These are phyloP conservation scores for Dryoscopus gambensis DNA, from an alignment of 2,113 vertebrate species.

Conservation along the genomic window DNA sequence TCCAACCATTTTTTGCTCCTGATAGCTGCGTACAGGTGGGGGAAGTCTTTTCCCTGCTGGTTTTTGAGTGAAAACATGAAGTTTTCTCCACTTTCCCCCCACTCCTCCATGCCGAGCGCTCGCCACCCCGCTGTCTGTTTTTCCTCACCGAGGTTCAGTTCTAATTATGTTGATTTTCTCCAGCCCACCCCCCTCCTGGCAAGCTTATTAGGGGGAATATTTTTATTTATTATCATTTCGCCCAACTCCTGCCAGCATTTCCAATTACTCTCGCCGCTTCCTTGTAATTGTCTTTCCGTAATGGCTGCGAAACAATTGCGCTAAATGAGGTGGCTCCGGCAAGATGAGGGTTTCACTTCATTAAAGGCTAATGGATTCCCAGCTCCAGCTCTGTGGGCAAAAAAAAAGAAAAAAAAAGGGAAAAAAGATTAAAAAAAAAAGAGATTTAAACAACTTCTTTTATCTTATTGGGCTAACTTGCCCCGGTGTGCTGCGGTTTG, in stretches of 20 bases:
- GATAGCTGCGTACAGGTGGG: not conserved
- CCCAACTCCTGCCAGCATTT: constrained; percentile 99
- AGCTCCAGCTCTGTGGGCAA: constrained; percentile 79
- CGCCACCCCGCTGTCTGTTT: constrained; percentile 81
- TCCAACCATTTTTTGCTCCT: not conserved
- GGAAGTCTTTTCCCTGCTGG: not conserved
- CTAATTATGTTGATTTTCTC: constrained; percentile 99
- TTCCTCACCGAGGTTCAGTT: constrained; percentile 87
- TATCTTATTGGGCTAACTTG: constrained; percentile 54
- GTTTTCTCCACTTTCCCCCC: constrained; percentile 48
- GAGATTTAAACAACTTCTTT: constrained; percentile 69
- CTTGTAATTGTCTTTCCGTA: constrained; percentile 99
- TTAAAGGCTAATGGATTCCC: constrained; percentile 99
- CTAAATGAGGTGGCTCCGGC: constrained; percentile 99
- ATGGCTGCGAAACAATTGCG: constrained; percentile 99
- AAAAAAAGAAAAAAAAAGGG: not conserved
- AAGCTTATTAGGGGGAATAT: constrained; percentile 98
- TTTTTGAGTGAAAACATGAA: not conserved
- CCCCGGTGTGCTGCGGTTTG: not conserved
- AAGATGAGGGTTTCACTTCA: constrained; percentile 99
- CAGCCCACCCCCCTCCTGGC: constrained; percentile 87
- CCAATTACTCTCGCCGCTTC: constrained; percentile 99
- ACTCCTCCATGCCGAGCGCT: constrained; percentile 58
- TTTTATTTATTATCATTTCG: constrained; percentile 99
- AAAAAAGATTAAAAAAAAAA: not conserved